Conservation (phyloP, 2,888 invertebrate genomes). For the Rhagophthalmus giganteus region DNA sequence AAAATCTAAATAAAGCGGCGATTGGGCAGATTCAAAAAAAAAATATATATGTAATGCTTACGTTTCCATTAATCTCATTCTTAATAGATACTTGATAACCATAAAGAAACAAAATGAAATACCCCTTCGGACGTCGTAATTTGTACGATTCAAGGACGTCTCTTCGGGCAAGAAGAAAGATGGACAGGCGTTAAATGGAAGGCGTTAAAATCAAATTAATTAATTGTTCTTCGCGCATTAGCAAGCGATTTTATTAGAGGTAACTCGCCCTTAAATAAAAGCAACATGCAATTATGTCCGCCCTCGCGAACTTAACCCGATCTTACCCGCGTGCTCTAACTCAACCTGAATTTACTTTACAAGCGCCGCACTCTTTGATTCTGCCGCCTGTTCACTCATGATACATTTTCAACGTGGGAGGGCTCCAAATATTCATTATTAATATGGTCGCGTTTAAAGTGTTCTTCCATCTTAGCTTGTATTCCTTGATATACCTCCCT, state of each 20-base stretch:
- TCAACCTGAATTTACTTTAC: slow-evolving; percentile 34
- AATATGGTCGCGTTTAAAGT: slow-evolving; percentile 39
- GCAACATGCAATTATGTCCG: slow-evolving; percentile 28
- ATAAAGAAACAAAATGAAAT: no score
- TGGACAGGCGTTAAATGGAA: slow-evolving; percentile 32
- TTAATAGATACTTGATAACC: background rate
- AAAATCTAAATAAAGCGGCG: no score
- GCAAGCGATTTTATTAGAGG: slow-evolving; percentile 26
- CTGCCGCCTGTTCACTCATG: slow-evolving; percentile 40
- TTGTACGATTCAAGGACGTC: background rate
- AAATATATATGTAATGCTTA: no score
- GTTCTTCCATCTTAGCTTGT: slow-evolving; percentile 36
- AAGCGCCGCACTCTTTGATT: slow-evolving; percentile 43
- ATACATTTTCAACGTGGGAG: slow-evolving; percentile 52
- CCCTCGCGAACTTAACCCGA: slow-evolving; percentile 25
- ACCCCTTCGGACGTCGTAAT: no score
- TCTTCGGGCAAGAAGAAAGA: slow-evolving; percentile 15
- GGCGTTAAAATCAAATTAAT: slow-evolving; percentile 32
- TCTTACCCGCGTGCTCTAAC: slow-evolving; percentile 23
- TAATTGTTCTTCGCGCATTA: slow-evolving; percentile 34
- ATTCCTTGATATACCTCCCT: slow-evolving; percentile 35
- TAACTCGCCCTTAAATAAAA: slow-evolving; percentile 29
- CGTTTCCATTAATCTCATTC: no score
- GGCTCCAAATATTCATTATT: slow-evolving; percentile 48
- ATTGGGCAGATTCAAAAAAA: no score